These are phyloP conservation scores for Eumerus sabulonum DNA, from an alignment of 2,888 invertebrate genomes.

Conservation along the genomic window DNA sequence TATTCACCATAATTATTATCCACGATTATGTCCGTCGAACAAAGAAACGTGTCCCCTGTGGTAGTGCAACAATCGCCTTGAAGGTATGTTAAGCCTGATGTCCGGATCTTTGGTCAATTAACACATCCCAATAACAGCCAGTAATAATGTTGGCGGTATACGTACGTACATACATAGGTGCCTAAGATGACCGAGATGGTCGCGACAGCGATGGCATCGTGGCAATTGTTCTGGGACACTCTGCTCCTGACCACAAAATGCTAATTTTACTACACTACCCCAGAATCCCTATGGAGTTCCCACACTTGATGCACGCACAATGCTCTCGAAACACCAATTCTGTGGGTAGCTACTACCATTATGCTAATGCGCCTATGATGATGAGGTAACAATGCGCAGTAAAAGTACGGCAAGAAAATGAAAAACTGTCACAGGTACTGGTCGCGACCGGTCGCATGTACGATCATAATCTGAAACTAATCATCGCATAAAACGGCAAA, in stretches of 20 bases:
- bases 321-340: background rate
- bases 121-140: conserved; percentile 43
- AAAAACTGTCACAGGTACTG: conserved; percentile 38
- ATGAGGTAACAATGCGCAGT: conserved; percentile 46
- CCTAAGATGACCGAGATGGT: no score
- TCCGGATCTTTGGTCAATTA: conserved; percentile 52
- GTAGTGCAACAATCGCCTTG: background rate
- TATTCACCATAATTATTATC: conserved; percentile 69
- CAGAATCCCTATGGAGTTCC: conserved; percentile 35
- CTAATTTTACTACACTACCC: conserved; percentile 56
- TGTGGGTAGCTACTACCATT: no score
- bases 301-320: conserved; percentile 28
- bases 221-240: conserved; percentile 62
- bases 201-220: conserved; percentile 21
- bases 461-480: conserved; percentile 61
- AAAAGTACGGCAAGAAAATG: conserved; percentile 12
- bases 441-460: background rate
- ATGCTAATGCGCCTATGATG: conserved; percentile 28
- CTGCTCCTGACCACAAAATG: conserved; percentile 62
- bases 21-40: conserved; percentile 59
- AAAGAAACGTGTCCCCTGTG: conserved; percentile 46
- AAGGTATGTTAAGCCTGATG: conserved; percentile 1
- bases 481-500: conserved; percentile 64
- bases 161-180: no score
- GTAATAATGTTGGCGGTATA: no score